phyloP scores from a whole-genome alignment of 2,113 vertebrate species.

The Xiphophorus couchianus region DNA sequence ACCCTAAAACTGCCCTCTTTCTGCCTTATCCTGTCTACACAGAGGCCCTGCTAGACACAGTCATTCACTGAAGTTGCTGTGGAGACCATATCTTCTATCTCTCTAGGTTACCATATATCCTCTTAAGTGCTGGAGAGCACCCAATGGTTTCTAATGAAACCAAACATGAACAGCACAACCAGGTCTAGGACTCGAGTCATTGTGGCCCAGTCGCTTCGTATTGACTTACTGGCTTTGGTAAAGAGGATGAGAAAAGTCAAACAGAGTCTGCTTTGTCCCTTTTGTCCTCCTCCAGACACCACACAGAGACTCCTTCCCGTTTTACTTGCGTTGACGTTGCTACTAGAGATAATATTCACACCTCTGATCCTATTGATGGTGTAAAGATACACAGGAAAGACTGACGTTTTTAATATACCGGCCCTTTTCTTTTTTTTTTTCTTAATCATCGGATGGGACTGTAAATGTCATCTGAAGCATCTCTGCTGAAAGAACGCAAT shows the following conservation, averaged over 20 bases:
- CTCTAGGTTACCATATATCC: slow-evolving; percentile 45
- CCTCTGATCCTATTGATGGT: background rate
- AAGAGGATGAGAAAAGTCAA: slow-evolving; percentile 70
- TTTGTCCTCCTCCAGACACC: slow-evolving; percentile 59
- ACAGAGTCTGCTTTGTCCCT: slow-evolving; percentile 60
- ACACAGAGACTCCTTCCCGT: slow-evolving; percentile 15
- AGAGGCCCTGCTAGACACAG: slow-evolving; percentile 21
- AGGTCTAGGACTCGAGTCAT: slow-evolving; percentile 27
- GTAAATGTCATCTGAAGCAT: background rate
- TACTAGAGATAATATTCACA: slow-evolving; percentile 36
- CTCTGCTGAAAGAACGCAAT: background rate
- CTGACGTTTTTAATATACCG: slow-evolving; percentile 5
- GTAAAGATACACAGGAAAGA: slow-evolving; percentile 9
- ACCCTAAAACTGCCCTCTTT: slow-evolving; percentile 39
- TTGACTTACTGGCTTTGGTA: slow-evolving; percentile 66
- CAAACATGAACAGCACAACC: slow-evolving; percentile 12
- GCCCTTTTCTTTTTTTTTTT: background rate
- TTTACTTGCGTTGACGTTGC: slow-evolving; percentile 24
- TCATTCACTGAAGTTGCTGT: slow-evolving; percentile 51
- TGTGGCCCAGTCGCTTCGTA: slow-evolving; percentile 50
- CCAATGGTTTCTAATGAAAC: slow-evolving; percentile 56
- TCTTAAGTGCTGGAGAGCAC: slow-evolving; percentile 47
- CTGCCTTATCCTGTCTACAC: slow-evolving; percentile 4
- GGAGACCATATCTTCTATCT: slow-evolving; percentile 63
- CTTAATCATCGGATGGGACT: background rate